These are phyloP conservation scores for Operophtera brumata DNA, from an alignment of 2,888 invertebrate genomes.

Conservation along the genomic window DNA sequence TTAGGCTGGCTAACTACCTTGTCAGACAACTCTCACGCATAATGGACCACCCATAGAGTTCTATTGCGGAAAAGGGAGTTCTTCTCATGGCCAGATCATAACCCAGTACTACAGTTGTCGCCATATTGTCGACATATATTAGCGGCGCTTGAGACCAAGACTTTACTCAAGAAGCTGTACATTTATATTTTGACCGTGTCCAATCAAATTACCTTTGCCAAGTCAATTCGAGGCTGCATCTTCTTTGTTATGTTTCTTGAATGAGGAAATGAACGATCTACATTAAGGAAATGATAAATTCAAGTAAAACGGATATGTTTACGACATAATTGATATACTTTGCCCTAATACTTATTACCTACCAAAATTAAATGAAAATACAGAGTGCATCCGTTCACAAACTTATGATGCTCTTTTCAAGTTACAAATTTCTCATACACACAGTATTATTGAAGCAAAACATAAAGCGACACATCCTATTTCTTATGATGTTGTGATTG, in stretches of 20 bases:
- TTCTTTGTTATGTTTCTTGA: constrained; percentile 24
- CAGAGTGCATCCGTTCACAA: constrained; percentile 17
- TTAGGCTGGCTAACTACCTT: too few species aligned
- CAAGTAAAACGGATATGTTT: constrained; percentile 27
- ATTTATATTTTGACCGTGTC: constrained; percentile 1
- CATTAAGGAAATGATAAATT: constrained; percentile 24
- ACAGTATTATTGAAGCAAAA: too few species aligned
- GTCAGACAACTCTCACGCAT: too few species aligned
- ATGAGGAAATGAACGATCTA: constrained; percentile 25
- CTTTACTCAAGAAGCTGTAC: background rate
- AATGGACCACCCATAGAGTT: too few species aligned
- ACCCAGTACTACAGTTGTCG: too few species aligned
- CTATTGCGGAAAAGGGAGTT: too few species aligned
- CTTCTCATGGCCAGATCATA: too few species aligned
- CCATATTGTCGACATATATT: too few species aligned
- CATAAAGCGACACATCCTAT: constrained; percentile 29
- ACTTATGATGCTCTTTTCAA: background rate
- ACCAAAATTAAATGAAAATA: background rate
- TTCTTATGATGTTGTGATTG: constrained; percentile 37
- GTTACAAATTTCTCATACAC: background rate
- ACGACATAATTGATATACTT: constrained; percentile 21
- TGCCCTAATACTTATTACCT: constrained; percentile 4
- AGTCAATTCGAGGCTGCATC: constrained; percentile 19
- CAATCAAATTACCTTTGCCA: constrained; percentile 27
- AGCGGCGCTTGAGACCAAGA: too few species aligned